Conservation (phyloP, 2,113 vertebrate genomes). For the Noturus placidus region DNA sequence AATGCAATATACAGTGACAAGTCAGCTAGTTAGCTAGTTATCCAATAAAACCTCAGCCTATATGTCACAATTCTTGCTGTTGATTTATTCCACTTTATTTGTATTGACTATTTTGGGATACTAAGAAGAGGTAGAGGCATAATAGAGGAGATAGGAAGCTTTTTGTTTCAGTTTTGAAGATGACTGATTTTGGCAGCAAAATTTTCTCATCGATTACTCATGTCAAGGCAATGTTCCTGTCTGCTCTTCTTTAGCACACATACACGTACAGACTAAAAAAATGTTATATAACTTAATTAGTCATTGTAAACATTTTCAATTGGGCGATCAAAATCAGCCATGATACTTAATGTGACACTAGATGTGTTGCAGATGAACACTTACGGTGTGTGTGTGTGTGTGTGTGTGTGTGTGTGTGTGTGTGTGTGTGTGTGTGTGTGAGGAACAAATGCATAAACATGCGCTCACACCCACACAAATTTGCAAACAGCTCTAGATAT, state of each 20-base stretch:
- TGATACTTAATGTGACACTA: background rate
- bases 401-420: background rate
- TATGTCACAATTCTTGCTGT: background rate
- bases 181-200: constrained; percentile 37
- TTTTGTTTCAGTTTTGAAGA: constrained; percentile 31
- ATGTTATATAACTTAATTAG: constrained; percentile 26
- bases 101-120: background rate
- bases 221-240: constrained; percentile 27
- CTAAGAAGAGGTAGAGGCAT: background rate
- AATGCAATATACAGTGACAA: background rate
- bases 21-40: background rate
- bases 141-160: background rate
- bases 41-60: background rate
- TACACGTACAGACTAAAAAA: background rate
- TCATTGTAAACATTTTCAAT: constrained; percentile 9
- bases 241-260: constrained; percentile 26
- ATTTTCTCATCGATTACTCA: constrained; percentile 37
- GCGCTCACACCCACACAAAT: constrained; percentile 11
- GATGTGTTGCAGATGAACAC: background rate
- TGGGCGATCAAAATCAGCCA: background rate
- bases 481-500: constrained; percentile 30
- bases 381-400: background rate
- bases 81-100: constrained; percentile 23
- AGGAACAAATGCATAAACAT: background rate
- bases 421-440: background rate